Evolutionary conservation across 1,140 invertebrate genomes (phyloP), one percentile per base, ranked within the genome.

Genomic region (Ceratina australensis): DNA sequence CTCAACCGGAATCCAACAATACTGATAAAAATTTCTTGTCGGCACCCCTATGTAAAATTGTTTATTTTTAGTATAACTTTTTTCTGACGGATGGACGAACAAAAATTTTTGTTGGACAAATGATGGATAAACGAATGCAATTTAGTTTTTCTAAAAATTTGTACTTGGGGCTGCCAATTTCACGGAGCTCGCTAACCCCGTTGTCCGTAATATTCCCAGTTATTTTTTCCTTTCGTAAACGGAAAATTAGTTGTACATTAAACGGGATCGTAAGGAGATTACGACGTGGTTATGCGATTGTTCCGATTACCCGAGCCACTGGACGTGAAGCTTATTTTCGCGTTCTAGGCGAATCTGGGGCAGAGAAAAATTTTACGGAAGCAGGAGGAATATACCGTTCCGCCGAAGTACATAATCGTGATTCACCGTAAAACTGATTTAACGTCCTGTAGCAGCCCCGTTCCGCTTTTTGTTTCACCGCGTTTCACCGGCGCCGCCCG

Each of bases 391-490:
- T 20, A 66, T 67, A 12, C n/a, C 15, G 54, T 75, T 56, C 24
- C 49, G 10, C 7, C 28, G 60, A 57, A 57, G 42, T 18, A 54
- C n/a, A 54, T 64, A 54, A 72, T 42, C 22, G 18, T 3, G 16
- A 56, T 24, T 15, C 10, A 24, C 22, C 18, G 33, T 28, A 42
- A 63, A 60, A 61, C 52, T 72, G 5, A 42, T 42, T 42, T 10
- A 3, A 3, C 33, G 33, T 42, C 33, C 33, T 42, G 33, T 0
- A 10, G 33, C 8, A 22, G 10, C 3, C 54, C 2, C 2, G 33
- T 72, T 18, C 18, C 3, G n/a, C 18, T 12, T 74, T 64, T 74
- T 33, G 16, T 75, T 75, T 75, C n/a, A 59, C 42, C n/a, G n/a
- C n/a, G 57, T 59, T 77, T 71, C 33, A 42, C 57, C 16, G 54